Base-by-base conservation (phyloP, 2,797 vertebrate species). In the Peromyscus aztecus region DNA sequence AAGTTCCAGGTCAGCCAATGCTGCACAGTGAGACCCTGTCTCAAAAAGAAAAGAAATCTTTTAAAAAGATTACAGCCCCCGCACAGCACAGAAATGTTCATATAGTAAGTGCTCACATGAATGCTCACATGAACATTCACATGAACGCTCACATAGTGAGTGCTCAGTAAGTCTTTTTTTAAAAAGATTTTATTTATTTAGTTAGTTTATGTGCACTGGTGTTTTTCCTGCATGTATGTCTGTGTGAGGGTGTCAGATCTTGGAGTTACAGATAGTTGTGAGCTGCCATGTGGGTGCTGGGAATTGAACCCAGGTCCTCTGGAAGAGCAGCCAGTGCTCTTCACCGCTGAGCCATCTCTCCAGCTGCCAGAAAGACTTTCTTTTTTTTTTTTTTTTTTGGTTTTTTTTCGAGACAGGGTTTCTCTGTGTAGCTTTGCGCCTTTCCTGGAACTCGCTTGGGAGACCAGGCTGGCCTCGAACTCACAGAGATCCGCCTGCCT, bases 131-230 rank as follows among this genome's bases (percentile, higher is more conserved):
- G 2, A 46, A 46, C 46, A 46, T 75, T 94, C 52, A 31, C 63
- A 24, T 31, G 4, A 65, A 40, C 11, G 49, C 49, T 49, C 49
- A 49, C 2, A 49, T 49, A 6, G 10, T 24, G 2, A 75, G 21
- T 75, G 37, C 71, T 43, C 71, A 91, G 34, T 78, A 95, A 85
- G 77, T 88, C 61, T 94, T 92, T 21, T n/a, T 40, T 6, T 2
- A 2, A 52, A 2, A 52, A 69, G 34, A 69, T 69, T 69, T 63
- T 11, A 63, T 2, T 69, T 43, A 9, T 9, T 8, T n/a, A 49
- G 6, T 71, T 37, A 71, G 2, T 73, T 37, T 23, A 40, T 12
- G 37, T 73, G 21, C 21, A 24, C 12, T 73, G 19, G 69, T 73
- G 71, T 73, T 73, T 73, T 73, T 37, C 10, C 71, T 73, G 71